Evolutionary conservation across 2,888 invertebrate genomes (phyloP).

Genomic region (Stenodema calcarata): DNA sequence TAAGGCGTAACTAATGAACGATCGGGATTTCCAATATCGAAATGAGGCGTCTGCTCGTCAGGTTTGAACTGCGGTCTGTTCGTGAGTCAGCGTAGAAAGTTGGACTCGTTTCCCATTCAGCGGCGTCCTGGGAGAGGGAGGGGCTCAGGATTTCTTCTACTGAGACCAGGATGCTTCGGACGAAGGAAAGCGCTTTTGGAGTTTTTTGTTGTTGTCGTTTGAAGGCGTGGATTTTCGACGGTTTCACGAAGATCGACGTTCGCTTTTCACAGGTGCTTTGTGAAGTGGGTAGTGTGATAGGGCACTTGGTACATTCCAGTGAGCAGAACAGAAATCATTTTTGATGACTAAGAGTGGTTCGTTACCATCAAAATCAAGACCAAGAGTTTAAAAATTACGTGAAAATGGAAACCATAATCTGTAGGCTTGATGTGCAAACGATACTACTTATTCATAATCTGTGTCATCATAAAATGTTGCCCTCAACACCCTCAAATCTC

Average conservation of each 20-base stretch:
- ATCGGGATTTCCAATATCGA: conserved; percentile 8
- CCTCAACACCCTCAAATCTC: no score
- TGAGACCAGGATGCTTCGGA: background rate
- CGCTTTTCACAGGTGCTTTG: no score
- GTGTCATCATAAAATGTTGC: no score
- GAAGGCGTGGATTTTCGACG: background rate
- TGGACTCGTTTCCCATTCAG: conserved; percentile 19
- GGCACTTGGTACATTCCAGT: no score
- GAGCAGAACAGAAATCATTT: no score
- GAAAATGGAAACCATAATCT: no score
- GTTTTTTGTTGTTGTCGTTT: background rate
- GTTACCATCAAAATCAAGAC: no score
- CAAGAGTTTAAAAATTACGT: no score
- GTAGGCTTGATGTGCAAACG: no score
- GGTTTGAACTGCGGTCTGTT: background rate
- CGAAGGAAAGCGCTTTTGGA: background rate
- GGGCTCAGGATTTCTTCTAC: background rate
- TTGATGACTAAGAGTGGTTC: no score
- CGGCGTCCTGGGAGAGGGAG: background rate
- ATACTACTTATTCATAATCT: no score
- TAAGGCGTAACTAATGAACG: background rate
- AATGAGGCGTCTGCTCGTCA: background rate
- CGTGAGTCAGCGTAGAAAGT: conserved; percentile 30
- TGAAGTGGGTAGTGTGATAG: no score
- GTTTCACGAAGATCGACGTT: background rate